A percentile compares a stretch with the other conserved stretches of the same genome.
phyloP scores from a whole-genome alignment of 2,888 invertebrate genomes.

The Pristionchus arcanus region DNA sequence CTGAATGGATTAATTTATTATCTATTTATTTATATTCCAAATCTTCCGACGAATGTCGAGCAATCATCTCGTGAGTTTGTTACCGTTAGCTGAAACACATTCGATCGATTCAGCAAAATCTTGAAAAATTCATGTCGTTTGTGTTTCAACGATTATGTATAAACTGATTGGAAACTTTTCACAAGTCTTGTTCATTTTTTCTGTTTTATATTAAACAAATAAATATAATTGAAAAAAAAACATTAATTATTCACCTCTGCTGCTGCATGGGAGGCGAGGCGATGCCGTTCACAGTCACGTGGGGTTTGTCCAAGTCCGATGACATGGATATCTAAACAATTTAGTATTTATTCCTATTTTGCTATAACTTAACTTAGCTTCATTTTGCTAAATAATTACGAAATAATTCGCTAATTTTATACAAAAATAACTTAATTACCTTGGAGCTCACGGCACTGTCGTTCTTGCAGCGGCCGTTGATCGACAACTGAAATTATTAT shows the following conservation, averaged over 20 bases:
- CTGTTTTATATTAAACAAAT: too few species aligned
- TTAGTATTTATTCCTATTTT: background rate
- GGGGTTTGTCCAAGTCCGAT: background rate
- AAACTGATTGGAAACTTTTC: background rate
- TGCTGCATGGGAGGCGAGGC: background rate
- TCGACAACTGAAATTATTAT: background rate
- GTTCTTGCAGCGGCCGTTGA: conserved; percentile 41
- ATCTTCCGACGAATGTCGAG: too few species aligned
- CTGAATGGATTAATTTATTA: background rate
- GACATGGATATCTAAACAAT: background rate
- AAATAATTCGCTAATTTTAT: too few species aligned
- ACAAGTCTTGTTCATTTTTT: background rate
- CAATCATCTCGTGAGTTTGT: too few species aligned
- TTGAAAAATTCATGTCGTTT: too few species aligned
- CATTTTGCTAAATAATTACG: too few species aligned
- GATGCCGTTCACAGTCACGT: background rate
- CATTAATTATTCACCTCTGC: conserved; percentile 16
- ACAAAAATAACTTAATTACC: too few species aligned
- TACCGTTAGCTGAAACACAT: background rate
- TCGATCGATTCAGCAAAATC: background rate
- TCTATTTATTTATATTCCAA: background rate
- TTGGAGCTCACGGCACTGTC: conserved; percentile 8
- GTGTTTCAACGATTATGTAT: background rate
- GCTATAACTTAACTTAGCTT: too few species aligned
- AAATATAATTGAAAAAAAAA: background rate